phyloP scores from a whole-genome alignment of 1,140 invertebrate species.

The Neodiprion lecontei region DNA sequence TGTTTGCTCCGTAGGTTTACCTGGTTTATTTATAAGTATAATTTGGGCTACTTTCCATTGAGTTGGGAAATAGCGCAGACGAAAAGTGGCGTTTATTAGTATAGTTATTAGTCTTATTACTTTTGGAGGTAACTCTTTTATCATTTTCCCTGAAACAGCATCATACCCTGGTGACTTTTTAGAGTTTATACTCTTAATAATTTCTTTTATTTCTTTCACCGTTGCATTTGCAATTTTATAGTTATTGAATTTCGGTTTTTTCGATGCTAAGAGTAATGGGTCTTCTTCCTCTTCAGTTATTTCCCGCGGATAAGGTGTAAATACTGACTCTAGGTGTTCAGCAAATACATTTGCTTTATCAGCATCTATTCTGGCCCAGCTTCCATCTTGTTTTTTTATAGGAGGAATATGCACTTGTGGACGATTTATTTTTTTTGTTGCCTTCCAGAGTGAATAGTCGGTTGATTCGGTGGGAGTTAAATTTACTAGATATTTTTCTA shows the following conservation, averaged over 20 bases:
- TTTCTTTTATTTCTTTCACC: background rate
- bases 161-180: constrained; percentile 39
- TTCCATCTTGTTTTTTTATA: constrained; percentile 24
- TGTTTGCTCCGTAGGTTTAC: constrained; percentile 13
- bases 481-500: constrained; percentile 9
- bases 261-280: background rate
- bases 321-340: constrained; percentile 22
- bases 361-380: constrained; percentile 28
- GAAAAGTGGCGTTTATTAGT: constrained; percentile 25
- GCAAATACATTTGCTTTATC: constrained; percentile 34
- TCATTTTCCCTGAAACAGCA: constrained; percentile 30
- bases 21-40: constrained; percentile 43
- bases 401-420: constrained; percentile 12
- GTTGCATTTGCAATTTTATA: constrained; percentile 16
- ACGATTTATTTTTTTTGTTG: constrained; percentile 25
- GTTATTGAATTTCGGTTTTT: background rate
- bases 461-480: constrained; percentile 16
- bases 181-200: constrained; percentile 7
- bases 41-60: constrained; percentile 47
- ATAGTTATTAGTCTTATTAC: constrained; percentile 29
- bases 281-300: constrained; percentile 11
- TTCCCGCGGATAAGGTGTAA: constrained; percentile 16
- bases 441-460: constrained; percentile 34
- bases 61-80: constrained; percentile 28
- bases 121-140: constrained; percentile 37